Base-by-base conservation (phyloP, 2,113 vertebrate genomes). In the Acrocephalus kingi region DNA sequence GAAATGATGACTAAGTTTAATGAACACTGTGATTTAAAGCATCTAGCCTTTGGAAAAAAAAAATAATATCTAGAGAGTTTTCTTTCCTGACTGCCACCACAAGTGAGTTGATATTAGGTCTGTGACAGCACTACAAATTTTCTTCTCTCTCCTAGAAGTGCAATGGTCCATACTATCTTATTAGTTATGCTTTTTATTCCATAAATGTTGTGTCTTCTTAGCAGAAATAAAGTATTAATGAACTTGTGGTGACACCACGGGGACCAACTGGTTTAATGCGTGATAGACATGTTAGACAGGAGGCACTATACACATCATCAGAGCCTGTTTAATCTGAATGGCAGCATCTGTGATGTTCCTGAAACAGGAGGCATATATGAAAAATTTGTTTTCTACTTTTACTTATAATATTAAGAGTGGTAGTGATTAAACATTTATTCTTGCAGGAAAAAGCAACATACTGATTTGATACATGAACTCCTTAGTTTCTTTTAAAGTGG, bases 1-100 rank as follows among this genome's bases (percentile, higher is more conserved):
- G 62, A 85, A 93, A 95, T 69, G 62, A 85, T 87, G n/a, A 66
- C 58, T 88, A 90, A 91, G 74, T 64, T 43, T 93, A 88, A 94
- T 67, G 52, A 94, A 76, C 12, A 25, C 64, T 71, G 48, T 86
- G 79, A 90, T 90, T 94, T 90, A 94, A 95, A 78, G 16, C 41
- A 80, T 35, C 24, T 67, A 87, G 30, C 21, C 28, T 89, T 90
- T 71, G 45, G 6, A 15, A 46, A 76, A 77, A 77, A 62, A 69
- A 45, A 54, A 61, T 22, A 39, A 12, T 23, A 75, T 19, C 62
- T 56, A 30, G 31, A 75, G 71, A 41, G 14, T 45, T 91, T 74
- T 51, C 15, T 76, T 88, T 71, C 45, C 25, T 39, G 55, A 39
- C 62, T 87, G 22, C 28, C 39, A 73, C 39, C 30, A 54, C n/a